These are phyloP conservation scores for Babyrousa celebensis DNA, from an alignment of 2,797 vertebrate genomes.

Conservation along the genomic window DNA sequence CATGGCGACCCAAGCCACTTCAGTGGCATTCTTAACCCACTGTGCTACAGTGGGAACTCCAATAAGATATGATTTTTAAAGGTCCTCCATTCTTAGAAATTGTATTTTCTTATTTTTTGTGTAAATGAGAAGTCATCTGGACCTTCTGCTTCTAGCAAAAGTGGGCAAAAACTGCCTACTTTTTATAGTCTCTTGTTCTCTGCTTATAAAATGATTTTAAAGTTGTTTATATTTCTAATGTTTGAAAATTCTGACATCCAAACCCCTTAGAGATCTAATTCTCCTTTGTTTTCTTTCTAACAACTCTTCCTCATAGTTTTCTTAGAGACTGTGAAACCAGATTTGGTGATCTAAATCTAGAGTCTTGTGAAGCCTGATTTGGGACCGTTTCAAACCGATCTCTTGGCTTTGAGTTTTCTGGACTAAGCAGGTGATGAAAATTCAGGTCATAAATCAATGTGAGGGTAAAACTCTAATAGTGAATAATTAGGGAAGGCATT, in stretches of 20 bases:
- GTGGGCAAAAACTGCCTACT: neutral
- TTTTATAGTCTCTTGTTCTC: neutral
- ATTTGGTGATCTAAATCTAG: neutral
- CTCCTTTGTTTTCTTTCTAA: constrained; percentile 29
- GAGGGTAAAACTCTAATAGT: neutral
- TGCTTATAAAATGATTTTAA: constrained; percentile 1
- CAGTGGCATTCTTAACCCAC: too few relatives aligned
- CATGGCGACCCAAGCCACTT: too few relatives aligned
- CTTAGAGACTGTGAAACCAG: neutral
- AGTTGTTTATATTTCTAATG: neutral
- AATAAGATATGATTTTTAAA: neutral
- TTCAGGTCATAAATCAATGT: neutral
- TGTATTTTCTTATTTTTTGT: neutral
- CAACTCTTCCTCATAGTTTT: neutral
- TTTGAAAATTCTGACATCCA: constrained; percentile 7
- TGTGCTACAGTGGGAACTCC: too few relatives aligned
- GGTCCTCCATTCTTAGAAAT: neutral
- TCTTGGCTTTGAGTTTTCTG: constrained; percentile 20
- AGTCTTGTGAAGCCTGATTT: neutral
- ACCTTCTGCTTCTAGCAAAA: too few relatives aligned
- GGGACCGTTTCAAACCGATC: neutral
- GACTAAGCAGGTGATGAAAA: neutral
- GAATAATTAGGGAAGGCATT: neutral
- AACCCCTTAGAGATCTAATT: neutral
- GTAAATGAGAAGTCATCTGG: too few relatives aligned